A percentile compares a stretch with the other conserved stretches of the same genome.
These are phyloP conservation scores for Pachycephala philippinensis DNA, from an alignment of 2,113 vertebrate genomes.

Conservation along the genomic window DNA sequence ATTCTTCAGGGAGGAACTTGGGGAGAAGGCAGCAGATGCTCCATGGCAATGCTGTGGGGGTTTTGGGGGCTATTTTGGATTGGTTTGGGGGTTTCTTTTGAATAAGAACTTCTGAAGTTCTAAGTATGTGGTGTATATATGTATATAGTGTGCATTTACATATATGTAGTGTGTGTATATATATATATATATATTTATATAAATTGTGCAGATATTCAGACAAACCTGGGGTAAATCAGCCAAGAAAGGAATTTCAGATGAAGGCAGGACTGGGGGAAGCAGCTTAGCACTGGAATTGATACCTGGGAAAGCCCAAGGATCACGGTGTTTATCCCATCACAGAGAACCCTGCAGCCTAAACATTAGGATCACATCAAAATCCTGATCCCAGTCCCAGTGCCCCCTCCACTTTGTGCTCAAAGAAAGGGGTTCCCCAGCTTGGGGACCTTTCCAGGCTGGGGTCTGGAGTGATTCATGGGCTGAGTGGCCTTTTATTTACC, in stretches of 20 bases:
- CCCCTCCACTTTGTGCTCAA: fast-evolving
- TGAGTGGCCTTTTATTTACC: background rate
- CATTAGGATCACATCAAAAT: background rate
- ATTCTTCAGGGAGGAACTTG: background rate
- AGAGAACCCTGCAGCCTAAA: fast-evolving
- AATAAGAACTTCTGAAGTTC: background rate
- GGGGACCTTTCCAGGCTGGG: background rate
- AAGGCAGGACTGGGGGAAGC: background rate
- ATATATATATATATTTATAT: background rate
- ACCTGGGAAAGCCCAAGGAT: background rate
- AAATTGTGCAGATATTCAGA: background rate
- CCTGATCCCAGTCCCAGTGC: background rate
- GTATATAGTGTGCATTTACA: background rate
- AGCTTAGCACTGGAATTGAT: background rate
- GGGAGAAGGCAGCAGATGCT: background rate
- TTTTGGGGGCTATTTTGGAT: background rate
- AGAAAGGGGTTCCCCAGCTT: background rate
- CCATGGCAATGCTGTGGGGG: background rate
- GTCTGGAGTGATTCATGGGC: background rate
- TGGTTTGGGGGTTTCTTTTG: background rate
- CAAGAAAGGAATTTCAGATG: background rate
- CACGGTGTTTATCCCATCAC: background rate
- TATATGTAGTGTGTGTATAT: fast-evolving
- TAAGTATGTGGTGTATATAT: no score
- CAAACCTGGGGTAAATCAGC: background rate